Evolutionary conservation across 2,113 vertebrate species (phyloP), one percentile per base, ranked within the genome.

Genomic region (Perca flavescens): DNA sequence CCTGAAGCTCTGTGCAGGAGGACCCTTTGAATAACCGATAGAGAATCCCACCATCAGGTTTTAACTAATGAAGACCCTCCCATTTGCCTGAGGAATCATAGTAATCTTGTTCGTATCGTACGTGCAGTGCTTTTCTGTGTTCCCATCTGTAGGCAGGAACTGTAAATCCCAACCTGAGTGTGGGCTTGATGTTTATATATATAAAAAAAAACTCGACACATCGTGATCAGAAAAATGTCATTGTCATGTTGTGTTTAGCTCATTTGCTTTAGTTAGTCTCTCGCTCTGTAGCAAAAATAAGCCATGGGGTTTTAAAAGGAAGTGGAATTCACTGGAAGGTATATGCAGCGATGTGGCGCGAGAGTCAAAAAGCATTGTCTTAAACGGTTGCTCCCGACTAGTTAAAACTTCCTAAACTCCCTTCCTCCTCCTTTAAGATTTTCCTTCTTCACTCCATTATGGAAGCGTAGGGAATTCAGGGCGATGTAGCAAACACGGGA

Each of bases 91-190:
- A 74, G 82, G 86, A 80, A 40, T 78, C 61, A 80, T 77, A 31
- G 77, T 88, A 52, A 82, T 36, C 74, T 80, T 28, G 84, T 93
- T 86, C 31, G 80, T 93, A 78, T 68, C 14, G 82, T 93, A 85
- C 16, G 90, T 91, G 86, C 79, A 82, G 86, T 93, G 89, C 79
- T 91, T 67, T 86, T 93, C 74, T 78, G 77, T 94, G 88, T 86
- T 88, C 72, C 73, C 53, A 16, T 86, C 52, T 52, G 74, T 74
- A 58, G 76, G 67, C 79, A 66, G 81, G 58, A 75, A 74, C 75
- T 56, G 12, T 77, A 31, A 54, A 60, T 40, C 64, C 3, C 22
- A 54, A 66, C 53, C 66, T n/a, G 68, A 79, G 58, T 56, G 65
- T 49, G 69, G 78, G 52, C 57, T 68, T 15, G 6, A 57, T 22